These are phyloP conservation scores for Hemiprocne comata DNA, from an alignment of 2,113 vertebrate genomes.

Conservation along the genomic window DNA sequence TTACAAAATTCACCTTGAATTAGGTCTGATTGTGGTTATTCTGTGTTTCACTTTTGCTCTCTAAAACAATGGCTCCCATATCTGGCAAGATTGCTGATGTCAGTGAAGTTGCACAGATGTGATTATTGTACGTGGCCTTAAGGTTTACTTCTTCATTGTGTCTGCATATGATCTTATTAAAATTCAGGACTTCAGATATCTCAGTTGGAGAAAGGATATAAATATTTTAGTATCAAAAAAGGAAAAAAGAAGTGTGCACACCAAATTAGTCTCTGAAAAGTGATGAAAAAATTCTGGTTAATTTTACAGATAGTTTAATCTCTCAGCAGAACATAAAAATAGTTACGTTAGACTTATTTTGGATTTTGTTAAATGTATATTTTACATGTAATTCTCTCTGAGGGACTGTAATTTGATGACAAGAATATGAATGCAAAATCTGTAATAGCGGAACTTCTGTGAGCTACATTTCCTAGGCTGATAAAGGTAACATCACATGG, in stretches of 20 bases:
- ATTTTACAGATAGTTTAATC: neutral
- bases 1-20: neutral
- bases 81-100: neutral
- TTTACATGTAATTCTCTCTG: neutral
- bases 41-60: neutral
- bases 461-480: neutral
- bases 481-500: neutral
- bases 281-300: neutral
- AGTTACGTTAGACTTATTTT: neutral
- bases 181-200: neutral
- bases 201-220: neutral
- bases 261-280: neutral
- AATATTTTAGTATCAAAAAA: neutral
- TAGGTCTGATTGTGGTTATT: neutral
- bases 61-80: neutral
- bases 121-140: neutral
- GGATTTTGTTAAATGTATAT: neutral
- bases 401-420: neutral
- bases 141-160: neutral
- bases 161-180: neutral
- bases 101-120: neutral
- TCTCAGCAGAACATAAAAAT: neutral
- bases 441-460: neutral
- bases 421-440: conserved; percentile 27
- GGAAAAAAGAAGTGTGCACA: neutral